Base-by-base conservation (phyloP, 2,113 vertebrate genomes). In the Macquaria ambigua region DNA sequence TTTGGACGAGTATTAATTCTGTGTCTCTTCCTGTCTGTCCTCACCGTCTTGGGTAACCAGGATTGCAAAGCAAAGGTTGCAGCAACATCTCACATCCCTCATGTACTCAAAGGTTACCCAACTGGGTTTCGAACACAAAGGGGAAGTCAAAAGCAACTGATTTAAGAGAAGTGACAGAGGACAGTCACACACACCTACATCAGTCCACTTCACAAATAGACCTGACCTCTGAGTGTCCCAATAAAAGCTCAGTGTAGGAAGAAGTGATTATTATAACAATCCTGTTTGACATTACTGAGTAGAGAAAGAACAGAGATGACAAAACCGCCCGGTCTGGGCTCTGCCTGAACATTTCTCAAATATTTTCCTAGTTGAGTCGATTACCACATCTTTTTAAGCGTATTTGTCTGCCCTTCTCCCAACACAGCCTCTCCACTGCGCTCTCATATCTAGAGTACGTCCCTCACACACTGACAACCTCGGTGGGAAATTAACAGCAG, bases 341-440 rank as follows among this genome's bases (percentile, higher is more conserved):
- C 84, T 64, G 82, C 66, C 75, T 73, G 79, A 67, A 90, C 92
- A 93, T 95, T 92, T 92, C 82, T 92, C 72, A 85, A 88, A 95
- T 95, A 92, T 75, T 95, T 94, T 95, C 93, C 93, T 62, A 76
- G 78, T 84, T 80, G 91, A 92, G 90, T 93, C 86, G 64, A 93
- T 89, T 59, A 89, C 90, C 85, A 90, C 90, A 91, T 86, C 83
- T 85, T 83, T 87, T 87, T 46, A 58, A 74, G 34, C 25, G 55
- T 37, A 79, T 89, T 82, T 68, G 41, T 87, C 72, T 53, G 64
- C 76, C 74, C 61, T 74, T 74, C 59, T 73, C 63, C 25, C 64
- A 53, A 70, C 79, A 72, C 79, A 81, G 56, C 69, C 56, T 61
- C 70, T 56, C 52, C 59, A 61, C 75, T 81, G 61, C 7, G 11